A percentile compares a stretch with the other conserved stretches of the same genome.
Evolutionary conservation across 2,888 invertebrate genomes (phyloP).

Genomic region (Pelosia muscerda): DNA sequence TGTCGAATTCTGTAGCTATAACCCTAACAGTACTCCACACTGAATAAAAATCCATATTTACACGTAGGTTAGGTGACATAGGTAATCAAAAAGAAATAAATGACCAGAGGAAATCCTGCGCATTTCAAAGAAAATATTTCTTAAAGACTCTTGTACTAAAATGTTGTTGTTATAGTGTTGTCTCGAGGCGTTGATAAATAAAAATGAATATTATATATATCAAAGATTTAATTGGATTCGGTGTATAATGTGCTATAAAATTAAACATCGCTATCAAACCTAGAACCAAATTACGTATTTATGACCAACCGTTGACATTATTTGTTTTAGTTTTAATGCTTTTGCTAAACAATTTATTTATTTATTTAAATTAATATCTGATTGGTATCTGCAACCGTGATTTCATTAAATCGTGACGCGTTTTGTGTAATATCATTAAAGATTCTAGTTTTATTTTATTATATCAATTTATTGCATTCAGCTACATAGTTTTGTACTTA

Average conservation of each 20-base stretch:
- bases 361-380: constrained; percentile 27
- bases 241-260: constrained; percentile 49
- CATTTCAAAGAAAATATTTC: constrained; percentile 40
- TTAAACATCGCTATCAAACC: constrained; percentile 35
- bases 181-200: constrained; percentile 46
- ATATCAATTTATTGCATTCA: constrained; percentile 17
- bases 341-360: constrained; percentile 25
- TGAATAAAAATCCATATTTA: constrained; percentile 40
- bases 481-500: constrained; percentile 51
- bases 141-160: constrained; percentile 29
- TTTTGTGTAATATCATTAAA: constrained; percentile 17
- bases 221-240: constrained; percentile 53
- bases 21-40: not conserved
- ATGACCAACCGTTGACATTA: constrained; percentile 48
- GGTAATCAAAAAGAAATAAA: constrained; percentile 24
- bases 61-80: constrained; percentile 8
- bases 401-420: constrained; percentile 14
- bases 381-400: constrained; percentile 15
- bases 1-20: not conserved
- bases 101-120: constrained; percentile 23
- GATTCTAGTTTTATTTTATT: constrained; percentile 19
- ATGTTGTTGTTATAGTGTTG: constrained; percentile 43
- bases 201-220: constrained; percentile 57
- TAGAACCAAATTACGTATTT: constrained; percentile 44
- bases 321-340: constrained; percentile 44